Base-by-base conservation (phyloP, 2,797 vertebrate species). In the Cephalopachus bancanus region DNA sequence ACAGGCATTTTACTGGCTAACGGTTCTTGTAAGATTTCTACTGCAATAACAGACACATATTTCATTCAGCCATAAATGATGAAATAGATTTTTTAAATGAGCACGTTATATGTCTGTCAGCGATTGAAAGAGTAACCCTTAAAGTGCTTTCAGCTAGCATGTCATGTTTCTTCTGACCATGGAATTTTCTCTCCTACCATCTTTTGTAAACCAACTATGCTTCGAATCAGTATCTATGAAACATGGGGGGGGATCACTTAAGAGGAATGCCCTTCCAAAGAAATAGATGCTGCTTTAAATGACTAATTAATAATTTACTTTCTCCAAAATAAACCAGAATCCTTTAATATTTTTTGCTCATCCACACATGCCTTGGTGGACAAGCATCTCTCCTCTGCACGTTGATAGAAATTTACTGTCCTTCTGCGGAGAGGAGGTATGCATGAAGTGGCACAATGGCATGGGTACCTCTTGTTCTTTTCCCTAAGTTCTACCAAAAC, bases 41-140 rank as follows among this genome's bases (percentile, higher is more conserved):
- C 30, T 2, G 51, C 33, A 10, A 10, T 15, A 72, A 49, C 37
- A 89, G 90, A 37, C 37, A 30, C n/a, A 44, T 19, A 55, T 17
- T 33, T 71, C 84, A 65, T 62, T 83, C 37, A 9, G 10, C 90
- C 17, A 53, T 79, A 69, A 86, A 60, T 59, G 92, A 76, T 59
- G 37, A 78, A 69, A 79, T 55, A 76, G 65, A 60, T 55, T 75
- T 80, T 53, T 30, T 33, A 81, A 88, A 24, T 4, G 24, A 85
- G 17, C 59, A 16, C 4, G 10, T n/a, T 86, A 59, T 86, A 59
- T 67, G 5, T 33, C 37, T 87, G 20, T 80, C 24, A 72, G 75
- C 28, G 53, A 53, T 60, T 91, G 44, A 12, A 59, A 67, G 59
- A 19, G 62, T 10, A 28, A 49, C 74, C 44, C 55, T 88, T 57